Base-by-base conservation (phyloP, 2,888 invertebrate genomes). In the Mylabris sibirica region DNA sequence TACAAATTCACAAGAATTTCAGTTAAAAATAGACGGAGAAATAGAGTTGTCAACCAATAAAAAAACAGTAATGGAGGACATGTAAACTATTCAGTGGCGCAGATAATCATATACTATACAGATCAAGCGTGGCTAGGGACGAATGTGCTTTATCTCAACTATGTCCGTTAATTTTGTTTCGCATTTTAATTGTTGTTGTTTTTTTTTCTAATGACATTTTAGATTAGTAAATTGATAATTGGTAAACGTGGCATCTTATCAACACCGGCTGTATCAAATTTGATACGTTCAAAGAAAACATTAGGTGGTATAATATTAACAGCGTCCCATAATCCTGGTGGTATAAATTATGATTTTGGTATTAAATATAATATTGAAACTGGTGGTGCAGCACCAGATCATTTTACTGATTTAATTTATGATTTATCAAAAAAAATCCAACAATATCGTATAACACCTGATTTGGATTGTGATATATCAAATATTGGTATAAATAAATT, bases 241-340 rank as follows among this genome's bases (percentile, higher is more conserved):
- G 99, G 98, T 1, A 94, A 97, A 84, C 90, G 95, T 88, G 99
- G 98, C 5, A 94, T 99, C 73, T 88, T 99, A 22, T 99, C 99
- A 9, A 99, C 99, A 0, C 99, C 99, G 5, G 98, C 99, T 1
- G 96, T 98, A 0, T 99, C 99, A 1, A 92, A 93, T 81, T 88
- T 99, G 70, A 99, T 99, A 80, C 90, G 99, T 66, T 93, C 95
- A 83, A 90, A 93, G 79, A 91, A 93, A 81, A 92, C 95, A 38
- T 86, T 92, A 75, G 92, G 98, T 76, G 99, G 99, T 12, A 98
- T 99, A 76, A 94, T 99, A 53, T 88, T 99, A 57, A 99, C 99
- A 0, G 99, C 99, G 0, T 98, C 98, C 17, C 99, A 99, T 86
- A 99, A 99, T 86, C 99, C 99, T 0, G 99, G 99, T 65, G 99